Evolutionary conservation across 2,797 vertebrate species (phyloP).

Genomic region (Sus cebifrons): DNA sequence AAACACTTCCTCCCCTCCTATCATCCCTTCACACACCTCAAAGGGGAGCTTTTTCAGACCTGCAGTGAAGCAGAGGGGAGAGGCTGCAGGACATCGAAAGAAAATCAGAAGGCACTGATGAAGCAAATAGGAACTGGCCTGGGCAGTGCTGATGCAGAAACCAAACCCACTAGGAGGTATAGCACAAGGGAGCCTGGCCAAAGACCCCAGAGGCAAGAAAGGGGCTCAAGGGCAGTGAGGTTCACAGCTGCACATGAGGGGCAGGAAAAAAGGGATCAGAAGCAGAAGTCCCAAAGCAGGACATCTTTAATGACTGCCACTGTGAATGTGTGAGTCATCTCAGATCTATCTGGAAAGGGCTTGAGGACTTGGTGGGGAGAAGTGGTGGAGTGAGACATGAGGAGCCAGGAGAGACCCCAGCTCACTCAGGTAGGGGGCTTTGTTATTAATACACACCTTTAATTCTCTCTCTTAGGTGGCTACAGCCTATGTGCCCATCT

Average conservation of each 20-base stretch:
- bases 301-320: not conserved
- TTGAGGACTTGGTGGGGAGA: rapidly evolving
- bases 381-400: not conserved
- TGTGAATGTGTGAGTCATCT: not conserved
- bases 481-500: not conserved
- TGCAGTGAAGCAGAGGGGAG: not conserved
- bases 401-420: not conserved
- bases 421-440: not conserved
- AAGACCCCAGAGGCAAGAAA: not conserved
- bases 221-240: rapidly evolving
- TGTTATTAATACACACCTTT: not conserved
- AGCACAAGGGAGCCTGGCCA: not conserved
- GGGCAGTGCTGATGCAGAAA: not conserved
- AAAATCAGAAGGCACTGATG: not conserved
- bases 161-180: not conserved
- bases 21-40: not conserved
- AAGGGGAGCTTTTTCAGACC: not conserved
- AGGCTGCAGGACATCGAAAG: not conserved
- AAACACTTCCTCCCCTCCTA: not conserved
- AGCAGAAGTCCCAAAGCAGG: not conserved
- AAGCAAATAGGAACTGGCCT: not conserved
- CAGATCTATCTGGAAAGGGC: not conserved
- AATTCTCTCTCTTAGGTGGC: not conserved
- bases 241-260: not conserved
- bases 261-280: not conserved